A percentile compares a stretch with the other conserved stretches of the same genome.
phyloP scores from a whole-genome alignment of 2,797 vertebrate species.

The Paguma larvata region DNA sequence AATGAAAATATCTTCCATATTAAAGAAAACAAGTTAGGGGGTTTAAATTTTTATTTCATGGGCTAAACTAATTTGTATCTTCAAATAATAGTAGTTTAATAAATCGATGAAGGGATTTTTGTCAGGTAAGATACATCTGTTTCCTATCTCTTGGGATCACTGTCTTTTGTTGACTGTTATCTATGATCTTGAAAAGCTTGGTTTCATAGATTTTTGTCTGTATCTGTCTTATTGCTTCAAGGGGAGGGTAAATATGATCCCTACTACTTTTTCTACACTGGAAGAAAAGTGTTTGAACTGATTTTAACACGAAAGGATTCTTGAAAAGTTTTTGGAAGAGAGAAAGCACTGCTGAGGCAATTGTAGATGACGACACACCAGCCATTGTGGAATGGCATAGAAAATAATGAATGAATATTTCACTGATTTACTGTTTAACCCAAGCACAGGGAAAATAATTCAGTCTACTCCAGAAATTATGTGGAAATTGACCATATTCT shows the following conservation, averaged over 20 bases:
- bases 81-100: slow-evolving; percentile 28
- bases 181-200: not conserved
- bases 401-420: slow-evolving; percentile 1
- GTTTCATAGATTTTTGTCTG: not conserved
- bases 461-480: not conserved
- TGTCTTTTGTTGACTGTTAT: not conserved
- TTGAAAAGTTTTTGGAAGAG: not conserved
- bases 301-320: not conserved
- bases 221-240: slow-evolving; percentile 1
- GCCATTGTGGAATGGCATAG: not conserved
- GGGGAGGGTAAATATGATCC: rapidly evolving
- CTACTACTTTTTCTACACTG: not conserved
- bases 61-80: not conserved
- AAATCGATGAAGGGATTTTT: not conserved
- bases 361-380: not conserved
- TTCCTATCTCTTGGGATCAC: not conserved
- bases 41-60: not conserved
- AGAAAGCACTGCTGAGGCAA: not conserved
- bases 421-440: not conserved
- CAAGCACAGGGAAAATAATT: not conserved
- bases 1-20: slow-evolving; percentile 50
- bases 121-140: not conserved
- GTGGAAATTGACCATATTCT: not conserved
- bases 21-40: not conserved
- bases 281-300: not conserved